phyloP scores from a whole-genome alignment of 2,797 vertebrate genomes.

The Smutsia gigantea region DNA sequence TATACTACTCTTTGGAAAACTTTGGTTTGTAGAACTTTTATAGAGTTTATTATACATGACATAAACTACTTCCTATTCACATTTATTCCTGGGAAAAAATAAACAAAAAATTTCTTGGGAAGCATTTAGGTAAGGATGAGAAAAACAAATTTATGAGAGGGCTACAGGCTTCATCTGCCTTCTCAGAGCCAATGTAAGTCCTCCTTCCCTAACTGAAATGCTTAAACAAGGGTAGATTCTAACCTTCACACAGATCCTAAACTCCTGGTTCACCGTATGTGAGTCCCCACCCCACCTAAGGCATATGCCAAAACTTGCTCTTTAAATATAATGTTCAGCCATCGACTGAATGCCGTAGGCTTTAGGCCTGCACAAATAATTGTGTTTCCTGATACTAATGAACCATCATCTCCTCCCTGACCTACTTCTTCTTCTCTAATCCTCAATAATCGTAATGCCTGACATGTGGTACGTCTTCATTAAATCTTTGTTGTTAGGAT shows the following conservation, averaged over 20 bases:
- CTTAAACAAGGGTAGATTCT: background rate
- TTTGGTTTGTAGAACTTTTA: background rate
- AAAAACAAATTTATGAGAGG: background rate
- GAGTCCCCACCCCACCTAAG: background rate
- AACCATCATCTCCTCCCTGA: background rate
- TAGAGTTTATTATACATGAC: background rate
- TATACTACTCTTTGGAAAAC: background rate
- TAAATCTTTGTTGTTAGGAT: background rate
- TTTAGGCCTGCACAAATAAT: background rate
- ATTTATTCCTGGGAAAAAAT: background rate
- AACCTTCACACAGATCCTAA: background rate
- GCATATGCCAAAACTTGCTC: background rate
- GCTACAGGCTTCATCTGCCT: background rate
- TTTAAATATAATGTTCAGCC: background rate
- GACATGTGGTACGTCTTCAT: background rate
- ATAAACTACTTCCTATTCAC: background rate
- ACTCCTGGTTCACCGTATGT: background rate
- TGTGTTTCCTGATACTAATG: conserved; percentile 21
- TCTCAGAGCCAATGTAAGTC: background rate
- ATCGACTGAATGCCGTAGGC: background rate
- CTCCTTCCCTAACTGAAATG: background rate
- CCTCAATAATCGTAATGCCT: background rate
- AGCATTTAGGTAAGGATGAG: background rate
- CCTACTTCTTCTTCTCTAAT: background rate
- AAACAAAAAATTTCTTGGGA: background rate